phyloP scores from a whole-genome alignment of 2,888 invertebrate species.

The Drosophila ustulata region DNA sequence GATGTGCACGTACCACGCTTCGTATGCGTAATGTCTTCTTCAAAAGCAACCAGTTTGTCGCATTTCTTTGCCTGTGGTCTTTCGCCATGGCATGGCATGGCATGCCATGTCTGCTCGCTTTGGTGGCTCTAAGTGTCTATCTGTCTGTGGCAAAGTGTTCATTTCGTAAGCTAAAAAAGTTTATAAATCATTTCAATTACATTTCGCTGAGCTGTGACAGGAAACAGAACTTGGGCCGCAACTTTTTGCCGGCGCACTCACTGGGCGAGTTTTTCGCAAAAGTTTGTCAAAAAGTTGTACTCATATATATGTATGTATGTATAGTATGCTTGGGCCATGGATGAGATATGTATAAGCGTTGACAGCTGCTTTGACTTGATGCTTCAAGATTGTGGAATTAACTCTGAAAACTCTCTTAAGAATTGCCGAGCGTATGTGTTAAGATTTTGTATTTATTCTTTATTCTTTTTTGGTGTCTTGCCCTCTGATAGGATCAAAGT shows the following conservation, averaged over 20 bases:
- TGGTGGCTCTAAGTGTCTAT: slow-evolving; percentile 9
- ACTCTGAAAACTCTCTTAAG: slow-evolving; percentile 6
- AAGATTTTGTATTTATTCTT: not conserved
- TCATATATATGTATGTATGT: not conserved
- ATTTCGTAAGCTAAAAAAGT: slow-evolving; percentile 62
- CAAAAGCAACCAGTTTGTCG: slow-evolving; percentile 21
- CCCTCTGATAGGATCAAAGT: slow-evolving; percentile 12
- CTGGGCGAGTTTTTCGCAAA: slow-evolving; percentile 41
- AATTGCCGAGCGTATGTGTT: slow-evolving; percentile 11
- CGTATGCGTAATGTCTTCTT: slow-evolving; percentile 73
- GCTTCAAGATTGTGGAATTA: slow-evolving; percentile 42
- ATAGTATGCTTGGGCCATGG: slow-evolving; percentile 18
- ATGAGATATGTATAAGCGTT: slow-evolving; percentile 45
- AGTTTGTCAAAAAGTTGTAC: slow-evolving; percentile 44
- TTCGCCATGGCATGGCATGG: too few species aligned
- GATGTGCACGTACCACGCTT: slow-evolving; percentile 40
- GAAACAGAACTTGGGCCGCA: slow-evolving; percentile 56
- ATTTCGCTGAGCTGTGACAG: slow-evolving; percentile 75
- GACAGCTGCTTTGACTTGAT: slow-evolving; percentile 46
- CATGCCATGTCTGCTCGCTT: not conserved
- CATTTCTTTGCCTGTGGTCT: slow-evolving; percentile 3
- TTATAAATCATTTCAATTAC: slow-evolving; percentile 79
- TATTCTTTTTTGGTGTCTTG: not conserved
- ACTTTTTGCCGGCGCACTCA: slow-evolving; percentile 40
- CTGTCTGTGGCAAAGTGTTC: slow-evolving; percentile 49